Conservation (phyloP, 2,113 vertebrate species). For the Grantiella picta region DNA sequence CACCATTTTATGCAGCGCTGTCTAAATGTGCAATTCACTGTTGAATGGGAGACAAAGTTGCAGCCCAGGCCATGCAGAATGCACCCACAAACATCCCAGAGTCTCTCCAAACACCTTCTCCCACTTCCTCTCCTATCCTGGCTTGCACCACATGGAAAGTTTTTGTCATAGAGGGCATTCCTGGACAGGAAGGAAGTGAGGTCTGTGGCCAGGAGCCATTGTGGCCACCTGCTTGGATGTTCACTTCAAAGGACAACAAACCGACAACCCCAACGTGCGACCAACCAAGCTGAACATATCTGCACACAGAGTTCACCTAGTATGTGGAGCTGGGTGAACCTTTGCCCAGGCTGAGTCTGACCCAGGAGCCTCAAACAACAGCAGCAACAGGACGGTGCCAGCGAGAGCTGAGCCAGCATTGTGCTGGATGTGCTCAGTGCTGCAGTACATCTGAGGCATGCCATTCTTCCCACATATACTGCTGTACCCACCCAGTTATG, state of each 20-base stretch:
- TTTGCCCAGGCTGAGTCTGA: background rate
- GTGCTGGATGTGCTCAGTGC: slow-evolving; percentile 4
- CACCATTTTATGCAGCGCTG: background rate
- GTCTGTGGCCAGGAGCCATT: background rate
- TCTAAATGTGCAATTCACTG: background rate
- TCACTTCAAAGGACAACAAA: background rate
- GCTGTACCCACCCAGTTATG: slow-evolving; percentile 46
- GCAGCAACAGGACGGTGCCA: background rate
- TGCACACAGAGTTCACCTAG: fast-evolving
- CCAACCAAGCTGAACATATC: background rate
- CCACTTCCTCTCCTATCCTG: background rate
- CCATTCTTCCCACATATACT: slow-evolving; percentile 55
- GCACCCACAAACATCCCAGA: background rate
- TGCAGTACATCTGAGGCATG: background rate
- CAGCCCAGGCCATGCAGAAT: fast-evolving
- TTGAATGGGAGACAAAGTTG: background rate
- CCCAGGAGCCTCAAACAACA: background rate
- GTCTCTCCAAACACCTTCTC: background rate
- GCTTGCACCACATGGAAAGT: background rate
- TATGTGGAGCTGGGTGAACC: background rate
- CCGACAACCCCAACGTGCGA: fast-evolving
- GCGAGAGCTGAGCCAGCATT: background rate
- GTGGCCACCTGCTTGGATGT: background rate
- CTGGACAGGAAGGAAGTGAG: background rate
- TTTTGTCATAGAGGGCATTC: slow-evolving; percentile 2